Percentiles rank a stretch among this genome's conserved stretches.
Evolutionary conservation across 2,113 vertebrate genomes (phyloP).

Genomic region (Pagrus major): DNA sequence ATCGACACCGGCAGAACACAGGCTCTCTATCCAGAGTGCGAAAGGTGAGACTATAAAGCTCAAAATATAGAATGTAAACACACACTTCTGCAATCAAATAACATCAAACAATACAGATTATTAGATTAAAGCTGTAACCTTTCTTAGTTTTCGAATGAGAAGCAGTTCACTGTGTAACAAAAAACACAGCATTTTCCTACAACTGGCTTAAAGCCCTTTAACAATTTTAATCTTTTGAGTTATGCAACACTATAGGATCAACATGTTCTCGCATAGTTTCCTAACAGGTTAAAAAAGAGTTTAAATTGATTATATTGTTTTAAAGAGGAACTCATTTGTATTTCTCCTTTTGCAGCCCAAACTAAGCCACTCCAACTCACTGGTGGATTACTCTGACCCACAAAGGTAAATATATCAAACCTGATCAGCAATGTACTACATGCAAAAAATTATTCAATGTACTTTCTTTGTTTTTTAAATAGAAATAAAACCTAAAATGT

Average conservation of each 20-base stretch:
- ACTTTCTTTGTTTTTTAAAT: not conserved
- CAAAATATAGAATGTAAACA: not conserved
- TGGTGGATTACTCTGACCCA: slow-evolving; percentile 84
- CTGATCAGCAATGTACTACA: not conserved
- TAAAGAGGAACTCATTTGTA: slow-evolving; percentile 53
- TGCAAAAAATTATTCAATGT: not conserved
- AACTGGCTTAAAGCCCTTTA: slow-evolving; percentile 35
- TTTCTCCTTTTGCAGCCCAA: slow-evolving; percentile 75
- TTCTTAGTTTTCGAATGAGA: slow-evolving; percentile 6
- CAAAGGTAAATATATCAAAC: slow-evolving; percentile 78
- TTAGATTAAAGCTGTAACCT: not conserved
- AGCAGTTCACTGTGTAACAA: slow-evolving; percentile 4
- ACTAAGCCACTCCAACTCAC: slow-evolving; percentile 57
- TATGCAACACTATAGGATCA: slow-evolving; percentile 42
- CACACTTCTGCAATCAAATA: not conserved
- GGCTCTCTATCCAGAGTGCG: slow-evolving; percentile 83
- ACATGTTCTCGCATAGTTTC: slow-evolving; percentile 1
- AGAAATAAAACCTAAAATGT: not conserved
- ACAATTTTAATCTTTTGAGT: slow-evolving; percentile 55
- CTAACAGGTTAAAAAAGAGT: not conserved
- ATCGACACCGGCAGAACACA: slow-evolving; percentile 76
- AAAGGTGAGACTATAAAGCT: slow-evolving; percentile 86
- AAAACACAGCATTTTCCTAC: slow-evolving; percentile 8
- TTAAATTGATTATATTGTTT: not conserved
- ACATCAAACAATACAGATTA: no score